Percentiles rank a stretch among this genome's conserved stretches.
phyloP scores from a whole-genome alignment of 1,140 invertebrate genomes.

The Trypoxylus dichotomus region DNA sequence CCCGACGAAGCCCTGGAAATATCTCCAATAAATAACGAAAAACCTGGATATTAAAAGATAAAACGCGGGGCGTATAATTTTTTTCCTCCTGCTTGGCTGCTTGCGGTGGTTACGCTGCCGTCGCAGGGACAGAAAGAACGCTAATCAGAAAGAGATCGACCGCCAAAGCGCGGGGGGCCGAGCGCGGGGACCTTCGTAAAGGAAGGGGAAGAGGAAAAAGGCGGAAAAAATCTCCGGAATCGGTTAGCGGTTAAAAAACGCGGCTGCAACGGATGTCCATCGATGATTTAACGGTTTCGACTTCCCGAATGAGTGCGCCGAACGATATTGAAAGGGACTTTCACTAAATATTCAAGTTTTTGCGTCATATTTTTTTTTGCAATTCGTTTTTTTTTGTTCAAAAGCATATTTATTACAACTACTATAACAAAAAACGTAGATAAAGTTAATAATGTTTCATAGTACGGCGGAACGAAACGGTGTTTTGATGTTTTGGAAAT shows the following conservation, averaged over 20 bases:
- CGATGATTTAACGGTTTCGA: slow-evolving; percentile 5
- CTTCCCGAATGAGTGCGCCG: background rate
- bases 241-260: slow-evolving; percentile 5
- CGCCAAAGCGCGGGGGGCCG: background rate
- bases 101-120: background rate
- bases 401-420: no score
- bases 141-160: slow-evolving; percentile 13
- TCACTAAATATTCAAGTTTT: background rate
- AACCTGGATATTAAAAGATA: slow-evolving; percentile 23
- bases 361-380: no score
- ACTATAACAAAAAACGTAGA: no score
- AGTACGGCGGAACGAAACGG: no score
- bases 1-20: slow-evolving; percentile 16
- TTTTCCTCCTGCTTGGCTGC: background rate
- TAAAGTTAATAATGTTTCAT: no score
- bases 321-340: slow-evolving; percentile 3
- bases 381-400: no score
- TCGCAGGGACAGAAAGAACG: slow-evolving; percentile 11
- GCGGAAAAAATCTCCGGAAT: background rate
- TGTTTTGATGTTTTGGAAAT: no score
- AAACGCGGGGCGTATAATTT: background rate
- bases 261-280: background rate
- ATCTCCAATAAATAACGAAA: slow-evolving; percentile 23
- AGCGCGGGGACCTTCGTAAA: background rate
- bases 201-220: background rate